Percentiles rank a stretch among this genome's conserved stretches.
Conservation (phyloP, 2,797 vertebrate species). For the Lepus oiostolus region DNA sequence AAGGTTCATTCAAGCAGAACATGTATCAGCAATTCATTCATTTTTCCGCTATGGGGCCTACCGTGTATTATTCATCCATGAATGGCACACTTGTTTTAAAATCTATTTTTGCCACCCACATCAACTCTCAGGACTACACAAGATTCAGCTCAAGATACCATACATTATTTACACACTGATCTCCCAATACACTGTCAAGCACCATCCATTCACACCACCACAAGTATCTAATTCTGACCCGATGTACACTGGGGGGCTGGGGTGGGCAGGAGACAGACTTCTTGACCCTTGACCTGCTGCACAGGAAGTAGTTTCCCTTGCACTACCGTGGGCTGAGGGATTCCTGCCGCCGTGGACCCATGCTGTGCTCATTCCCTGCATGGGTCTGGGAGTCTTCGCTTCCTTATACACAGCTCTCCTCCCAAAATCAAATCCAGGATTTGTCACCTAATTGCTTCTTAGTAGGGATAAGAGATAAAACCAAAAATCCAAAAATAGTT, state of each 20-base stretch:
- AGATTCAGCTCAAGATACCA: conserved; percentile 7
- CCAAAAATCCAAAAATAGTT: conserved; percentile 57
- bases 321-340: background rate
- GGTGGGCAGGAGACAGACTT: background rate
- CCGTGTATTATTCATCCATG: background rate
- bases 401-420: background rate
- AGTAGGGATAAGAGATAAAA: conserved; percentile 64
- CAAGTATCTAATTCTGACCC: background rate
- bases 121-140: conserved; percentile 34
- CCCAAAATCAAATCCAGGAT: conserved; percentile 65
- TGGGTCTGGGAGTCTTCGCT: background rate
- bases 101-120: conserved; percentile 8
- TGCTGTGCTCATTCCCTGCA: background rate
- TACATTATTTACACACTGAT: conserved; percentile 40
- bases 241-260: background rate
- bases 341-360: background rate
- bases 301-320: background rate
- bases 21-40: background rate
- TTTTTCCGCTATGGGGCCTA: background rate
- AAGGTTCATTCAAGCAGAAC: background rate
- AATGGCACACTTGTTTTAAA: conserved; percentile 29
- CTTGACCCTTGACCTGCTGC: background rate
- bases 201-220: background rate
- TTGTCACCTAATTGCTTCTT: conserved; percentile 70
- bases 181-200: background rate